A percentile compares a stretch with the other conserved stretches of the same genome.
phyloP scores from a whole-genome alignment of 2,888 invertebrate species.

The Scrobipalpa atriplicella region DNA sequence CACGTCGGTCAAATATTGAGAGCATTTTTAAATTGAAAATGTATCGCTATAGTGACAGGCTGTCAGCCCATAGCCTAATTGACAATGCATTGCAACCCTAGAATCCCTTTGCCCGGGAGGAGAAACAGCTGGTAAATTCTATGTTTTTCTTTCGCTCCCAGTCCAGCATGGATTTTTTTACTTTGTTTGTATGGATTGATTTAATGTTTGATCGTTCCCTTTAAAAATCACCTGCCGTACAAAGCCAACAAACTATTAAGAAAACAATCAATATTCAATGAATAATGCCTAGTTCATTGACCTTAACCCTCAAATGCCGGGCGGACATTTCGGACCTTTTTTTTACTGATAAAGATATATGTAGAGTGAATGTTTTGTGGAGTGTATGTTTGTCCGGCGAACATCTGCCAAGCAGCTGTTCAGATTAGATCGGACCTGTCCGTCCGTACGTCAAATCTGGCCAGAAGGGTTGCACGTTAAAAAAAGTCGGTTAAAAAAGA shows the following conservation, averaged over 20 bases:
- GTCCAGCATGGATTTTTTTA: no score
- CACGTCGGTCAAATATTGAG: no score
- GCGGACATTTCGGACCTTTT: constrained; percentile 20
- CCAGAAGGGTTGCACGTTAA: constrained; percentile 58
- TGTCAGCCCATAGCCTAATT: no score
- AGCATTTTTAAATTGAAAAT: no score
- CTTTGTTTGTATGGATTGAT: no score
- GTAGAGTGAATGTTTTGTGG: constrained; percentile 20
- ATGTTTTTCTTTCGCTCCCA: no score
- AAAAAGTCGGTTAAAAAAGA: no score
- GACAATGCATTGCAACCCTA: no score
- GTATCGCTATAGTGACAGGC: no score
- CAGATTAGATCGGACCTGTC: constrained; percentile 75
- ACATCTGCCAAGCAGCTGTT: constrained; percentile 78
- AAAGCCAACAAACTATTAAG: constrained; percentile 32
- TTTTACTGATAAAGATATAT: background rate
- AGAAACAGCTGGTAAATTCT: no score
- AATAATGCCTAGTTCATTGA: constrained; percentile 33
- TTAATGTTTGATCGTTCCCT: background rate
- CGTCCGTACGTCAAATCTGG: constrained; percentile 59
- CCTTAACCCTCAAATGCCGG: constrained; percentile 28
- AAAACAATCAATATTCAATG: constrained; percentile 37
- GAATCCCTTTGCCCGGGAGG: no score
- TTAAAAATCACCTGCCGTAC: constrained; percentile 32
- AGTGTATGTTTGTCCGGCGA: constrained; percentile 35